Evolutionary conservation across 2,113 vertebrate species (phyloP), one percentile per base, ranked within the genome.

Genomic region (Ameiurus melas): DNA sequence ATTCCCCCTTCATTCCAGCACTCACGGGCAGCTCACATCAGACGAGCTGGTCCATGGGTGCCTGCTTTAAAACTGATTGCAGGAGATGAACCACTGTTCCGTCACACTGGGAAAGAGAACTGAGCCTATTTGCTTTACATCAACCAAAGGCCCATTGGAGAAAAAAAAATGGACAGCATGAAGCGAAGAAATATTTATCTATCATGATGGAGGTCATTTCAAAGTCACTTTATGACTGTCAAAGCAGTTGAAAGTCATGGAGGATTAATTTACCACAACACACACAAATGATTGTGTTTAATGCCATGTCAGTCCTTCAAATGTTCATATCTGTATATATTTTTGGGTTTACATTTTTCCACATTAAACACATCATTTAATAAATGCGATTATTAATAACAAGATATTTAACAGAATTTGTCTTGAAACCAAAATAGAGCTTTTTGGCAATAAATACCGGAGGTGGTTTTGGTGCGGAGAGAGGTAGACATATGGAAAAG

Each of bases 31-130:
- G 82, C 20, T 51, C 4, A 78, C 20, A 78, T 84, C 71, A 36
- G 71, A 84, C n/a, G 57, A 88, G 87, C 70, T 16, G 10, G 70
- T 66, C 66, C 2, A 12, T 64, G 71, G 66, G 25, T 39, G 33
- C 10, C 82, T 88, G 58, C 82, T 84, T 78, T 66, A 77, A 66
- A 75, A 82, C 33, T 71, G 86, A 87, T 87, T 77, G 57, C 25
- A 78, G 70, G 58, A 66, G 57, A 84, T 84, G 25, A 87, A 83
- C 43, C 64, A 55, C 47, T 82, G 70, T 53, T 83, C 64, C 7
- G 36, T n/a, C 58, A 43, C 81, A 36, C 70, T 10, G 62, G 81
- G 64, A 39, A 39, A 87, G 4, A 71, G 39, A 82, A 75, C 9
- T 36, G 36, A 60, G 55, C 55, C 7, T 39, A 75, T 75, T 87